phyloP scores from a whole-genome alignment of 2,797 vertebrate genomes.

The Pseudochirops cupreus region DNA sequence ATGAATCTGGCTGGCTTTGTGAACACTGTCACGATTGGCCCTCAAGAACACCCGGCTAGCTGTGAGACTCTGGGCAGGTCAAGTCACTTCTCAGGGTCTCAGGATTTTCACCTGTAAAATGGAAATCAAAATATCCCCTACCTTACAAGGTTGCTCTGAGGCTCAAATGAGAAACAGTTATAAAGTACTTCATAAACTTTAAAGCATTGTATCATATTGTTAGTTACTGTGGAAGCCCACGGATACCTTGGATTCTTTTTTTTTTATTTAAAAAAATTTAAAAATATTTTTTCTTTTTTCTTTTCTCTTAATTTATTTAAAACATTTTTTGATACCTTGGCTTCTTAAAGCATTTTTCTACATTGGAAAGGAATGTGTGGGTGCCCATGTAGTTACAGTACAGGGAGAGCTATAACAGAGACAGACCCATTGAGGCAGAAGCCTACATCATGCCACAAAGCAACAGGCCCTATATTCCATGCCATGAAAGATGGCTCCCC shows the following conservation, averaged over 20 bases:
- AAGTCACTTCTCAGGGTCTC: not conserved
- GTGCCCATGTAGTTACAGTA: not conserved
- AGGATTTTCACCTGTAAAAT: not conserved
- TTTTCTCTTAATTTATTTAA: too few species aligned
- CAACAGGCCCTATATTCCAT: constrained; percentile 65
- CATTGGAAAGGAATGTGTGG: constrained; percentile 30
- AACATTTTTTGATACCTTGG: not conserved
- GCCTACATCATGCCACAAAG: constrained; percentile 65
- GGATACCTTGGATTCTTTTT: constrained; percentile 54
- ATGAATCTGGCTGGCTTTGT: not conserved
- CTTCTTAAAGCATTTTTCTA: constrained; percentile 67
- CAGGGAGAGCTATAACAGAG: constrained; percentile 62
- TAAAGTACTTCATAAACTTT: not conserved
- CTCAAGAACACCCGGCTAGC: not conserved
- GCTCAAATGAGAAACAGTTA: not conserved
- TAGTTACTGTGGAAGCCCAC: not conserved
- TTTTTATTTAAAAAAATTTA: too few species aligned
- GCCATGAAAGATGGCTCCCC: constrained; percentile 72
- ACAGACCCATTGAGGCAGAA: constrained; percentile 69
- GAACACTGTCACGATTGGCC: not conserved
- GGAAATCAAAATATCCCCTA: not conserved
- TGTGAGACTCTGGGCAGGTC: not conserved
- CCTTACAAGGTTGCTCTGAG: not conserved
- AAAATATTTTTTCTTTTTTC: too few species aligned
- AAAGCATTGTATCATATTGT: not conserved